Base-by-base conservation (phyloP, 1,140 invertebrate genomes). In the Drosophila santomea region DNA sequence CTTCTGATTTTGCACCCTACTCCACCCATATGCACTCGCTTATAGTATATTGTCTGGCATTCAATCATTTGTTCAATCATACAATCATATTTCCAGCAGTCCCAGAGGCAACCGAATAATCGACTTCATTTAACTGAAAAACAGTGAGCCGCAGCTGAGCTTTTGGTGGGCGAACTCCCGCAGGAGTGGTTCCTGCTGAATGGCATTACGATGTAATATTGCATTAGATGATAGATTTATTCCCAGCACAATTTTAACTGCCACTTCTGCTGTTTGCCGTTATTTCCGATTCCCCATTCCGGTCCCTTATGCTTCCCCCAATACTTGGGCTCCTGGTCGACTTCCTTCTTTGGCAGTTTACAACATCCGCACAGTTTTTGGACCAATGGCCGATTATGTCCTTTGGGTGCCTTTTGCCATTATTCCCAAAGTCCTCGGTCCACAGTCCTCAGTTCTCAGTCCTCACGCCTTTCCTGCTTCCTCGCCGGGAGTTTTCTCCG, bases 191-290 rank as follows among this genome's bases (percentile, higher is more conserved):
- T 58, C 52, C 48, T 43, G 41, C 43, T 43, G 56, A 74, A 76
- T 63, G 71, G 71, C 72, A 84, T 85, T 85, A 85, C 81, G 81
- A 63, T 77, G 64, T 88, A 89, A 89, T 88, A 88, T 88, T 88
- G 73, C 80, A 89, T 88, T 89, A 89, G 86, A 89, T 84, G 84
- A 88, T 89, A 74, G 80, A 88, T 88, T 89, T 89, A 88, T 88
- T 88, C 84, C 84, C 84, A 88, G 76, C 73, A 84, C 84, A 89
- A 88, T 89, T 89, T 88, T 84, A 89, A 78, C 80, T 84, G 80
- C 68, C 69, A 89, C 80, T 88, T 84, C 77, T 86, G 74, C 58
- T 52, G 61, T 58, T 67, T 61, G 55, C 41, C 55, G 54, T 61
- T 78, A 72, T 78, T 78, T 78, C 74, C 74, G 68, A 72, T 55